phyloP scores from a whole-genome alignment of 2,797 vertebrate species.

The Gambusia yucatana region DNA sequence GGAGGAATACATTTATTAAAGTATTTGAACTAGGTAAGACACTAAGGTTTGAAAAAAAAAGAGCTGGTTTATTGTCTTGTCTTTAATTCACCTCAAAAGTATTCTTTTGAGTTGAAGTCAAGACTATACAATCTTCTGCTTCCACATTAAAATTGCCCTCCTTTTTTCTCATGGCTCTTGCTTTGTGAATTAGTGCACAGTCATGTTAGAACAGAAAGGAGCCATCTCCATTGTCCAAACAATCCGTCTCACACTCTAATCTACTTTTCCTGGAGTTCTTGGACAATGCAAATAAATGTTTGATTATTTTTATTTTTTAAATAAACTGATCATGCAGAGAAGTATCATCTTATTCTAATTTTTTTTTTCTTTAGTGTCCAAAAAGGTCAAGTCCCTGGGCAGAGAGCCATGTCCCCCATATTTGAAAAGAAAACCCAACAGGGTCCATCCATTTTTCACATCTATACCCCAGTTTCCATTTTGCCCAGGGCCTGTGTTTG shows the following conservation, averaged over 20 bases:
- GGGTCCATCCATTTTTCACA: slow-evolving; percentile 22
- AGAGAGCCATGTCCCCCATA: not conserved
- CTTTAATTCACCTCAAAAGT: not conserved
- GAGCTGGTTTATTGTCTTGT: not conserved
- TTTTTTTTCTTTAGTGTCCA: not conserved
- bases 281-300: not conserved
- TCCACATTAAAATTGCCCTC: not conserved
- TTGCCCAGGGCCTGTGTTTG: slow-evolving; percentile 48
- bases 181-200: too few relatives aligned
- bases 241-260: not conserved
- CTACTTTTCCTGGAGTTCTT: not conserved
- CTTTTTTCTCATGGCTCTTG: not conserved
- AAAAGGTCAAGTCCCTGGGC: not conserved
- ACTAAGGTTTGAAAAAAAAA: not conserved
- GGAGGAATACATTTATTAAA: not conserved
- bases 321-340: not conserved
- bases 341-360: not conserved
- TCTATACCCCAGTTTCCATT: slow-evolving; percentile 34
- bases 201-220: too few relatives aligned
- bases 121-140: not conserved
- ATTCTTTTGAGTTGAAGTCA: not conserved
- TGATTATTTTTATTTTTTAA: not conserved
- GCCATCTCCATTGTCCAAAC: not conserved
- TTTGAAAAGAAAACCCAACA: not conserved
- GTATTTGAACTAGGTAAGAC: not conserved